phyloP scores from a whole-genome alignment of 2,797 vertebrate genomes.

The Margarornis squamiger region DNA sequence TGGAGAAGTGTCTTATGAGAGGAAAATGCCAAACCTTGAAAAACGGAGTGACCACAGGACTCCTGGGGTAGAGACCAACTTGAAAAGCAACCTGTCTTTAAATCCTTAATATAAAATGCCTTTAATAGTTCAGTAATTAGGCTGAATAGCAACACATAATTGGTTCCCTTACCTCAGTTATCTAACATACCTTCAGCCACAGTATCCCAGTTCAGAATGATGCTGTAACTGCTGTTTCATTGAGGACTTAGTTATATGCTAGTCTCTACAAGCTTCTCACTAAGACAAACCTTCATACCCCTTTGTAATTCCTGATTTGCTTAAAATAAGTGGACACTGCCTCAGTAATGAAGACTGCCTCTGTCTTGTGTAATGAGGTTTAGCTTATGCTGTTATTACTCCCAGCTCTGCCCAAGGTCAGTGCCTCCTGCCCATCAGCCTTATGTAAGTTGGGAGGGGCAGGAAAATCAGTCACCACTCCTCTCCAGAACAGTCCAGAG shows the following conservation, averaged over 20 bases:
- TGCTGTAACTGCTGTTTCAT: background rate
- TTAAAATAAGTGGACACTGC: background rate
- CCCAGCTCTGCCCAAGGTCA: background rate
- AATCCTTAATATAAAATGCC: background rate
- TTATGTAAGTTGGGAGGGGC: rapidly evolving
- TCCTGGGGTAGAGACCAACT: background rate
- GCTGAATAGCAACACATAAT: background rate
- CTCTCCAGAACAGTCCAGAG: background rate
- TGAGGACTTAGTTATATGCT: background rate
- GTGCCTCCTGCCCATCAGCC: background rate
- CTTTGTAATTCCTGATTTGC: background rate
- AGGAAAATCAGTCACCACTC: background rate
- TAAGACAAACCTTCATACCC: background rate
- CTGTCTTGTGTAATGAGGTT: rapidly evolving
- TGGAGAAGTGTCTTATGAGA: background rate
- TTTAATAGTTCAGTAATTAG: background rate
- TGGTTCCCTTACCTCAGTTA: rapidly evolving
- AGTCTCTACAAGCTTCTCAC: background rate
- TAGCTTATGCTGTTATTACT: background rate
- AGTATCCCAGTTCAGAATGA: background rate
- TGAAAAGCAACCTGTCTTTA: background rate
- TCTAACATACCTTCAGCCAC: background rate
- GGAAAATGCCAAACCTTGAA: background rate
- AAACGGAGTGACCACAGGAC: background rate
- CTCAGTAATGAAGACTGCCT: background rate